Percentiles rank a stretch among this genome's conserved stretches.
Evolutionary conservation across 2,888 invertebrate genomes (phyloP).

Genomic region (Pammene fasciana): DNA sequence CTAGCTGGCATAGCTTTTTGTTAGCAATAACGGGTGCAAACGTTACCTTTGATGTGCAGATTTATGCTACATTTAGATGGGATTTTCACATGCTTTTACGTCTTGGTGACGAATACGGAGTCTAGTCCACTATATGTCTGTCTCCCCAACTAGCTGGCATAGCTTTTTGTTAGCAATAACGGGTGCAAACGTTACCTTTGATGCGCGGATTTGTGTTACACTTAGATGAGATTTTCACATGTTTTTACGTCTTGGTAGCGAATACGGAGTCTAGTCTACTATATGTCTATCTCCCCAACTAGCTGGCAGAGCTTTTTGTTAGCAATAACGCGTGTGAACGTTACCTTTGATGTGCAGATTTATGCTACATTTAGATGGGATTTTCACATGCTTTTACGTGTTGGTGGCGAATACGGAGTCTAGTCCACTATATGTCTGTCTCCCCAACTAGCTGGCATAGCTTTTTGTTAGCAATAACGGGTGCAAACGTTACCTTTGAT

Average conservation of each 20-base stretch:
- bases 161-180: constrained; percentile 35
- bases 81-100: too few relatives aligned
- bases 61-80: background rate
- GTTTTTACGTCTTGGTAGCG: too few relatives aligned
- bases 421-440: background rate
- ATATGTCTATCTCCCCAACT: constrained; percentile 8
- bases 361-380: background rate
- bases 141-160: constrained; percentile 19
- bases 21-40: constrained; percentile 32
- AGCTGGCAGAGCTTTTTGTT: constrained; percentile 29
- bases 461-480: constrained; percentile 37
- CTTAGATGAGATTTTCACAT: background rate
- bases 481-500: constrained; percentile 21
- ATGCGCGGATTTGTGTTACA: background rate
- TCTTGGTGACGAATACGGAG: too few relatives aligned
- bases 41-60: constrained; percentile 20
- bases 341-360: constrained; percentile 22
- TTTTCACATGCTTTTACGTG: background rate
- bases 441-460: constrained; percentile 20
- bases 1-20: constrained; percentile 30
- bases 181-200: constrained; percentile 24
- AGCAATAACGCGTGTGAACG: constrained; percentile 30
- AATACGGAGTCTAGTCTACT: background rate
- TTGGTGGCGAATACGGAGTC: too few relatives aligned
- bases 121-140: background rate